Base-by-base conservation (phyloP, 2,888 invertebrate species). In the Blera fallax region DNA sequence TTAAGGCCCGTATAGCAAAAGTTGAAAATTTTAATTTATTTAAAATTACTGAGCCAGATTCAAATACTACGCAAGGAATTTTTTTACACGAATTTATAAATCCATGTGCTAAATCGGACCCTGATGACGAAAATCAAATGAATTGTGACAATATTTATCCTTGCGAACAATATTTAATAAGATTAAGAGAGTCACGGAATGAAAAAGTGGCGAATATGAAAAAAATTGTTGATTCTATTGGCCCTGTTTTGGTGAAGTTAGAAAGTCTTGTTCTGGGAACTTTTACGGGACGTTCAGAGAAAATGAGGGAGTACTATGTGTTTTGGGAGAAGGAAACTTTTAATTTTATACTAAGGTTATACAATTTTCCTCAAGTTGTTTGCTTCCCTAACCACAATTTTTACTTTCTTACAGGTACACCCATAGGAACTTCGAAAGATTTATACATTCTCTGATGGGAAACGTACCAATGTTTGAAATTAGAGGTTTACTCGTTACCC, bases 261-360 rank as follows among this genome's bases (percentile, higher is more conserved):
- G 98, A 98, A 92, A 96, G 96, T 85, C 92, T 98, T 37, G 96
- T 97, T 1, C 93, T 97, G 18, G 95, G 95, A 80, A 95, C 96
- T 1, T 95, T 95, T 87, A 95, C 96, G 0, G 97, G 98, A 1
- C 93, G 93, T 65, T 95, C 96, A 0, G 91, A 93, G 0, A 94
- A 95, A 84, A 96, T 98, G 96, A 93, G 93, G 3, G 93, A 95
- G 0, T 97, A 97, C 90, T 98, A 98, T 89, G 93, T 94, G 0
- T 94, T 94, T 90, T 98, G 97, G 96, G 98, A 98, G 90, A 94
- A 94, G 89, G 95, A 95, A 91, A 94, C 97, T 18, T 97, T 95
- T 90, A 93, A 93, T 18, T 94, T 94, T 4, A 93, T 97, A 16
- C 92, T 94, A 45, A 93, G 93, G 94, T 95, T 1, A 7, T 18